These are phyloP conservation scores for Dugesia japonica DNA, from an alignment of 2,888 invertebrate genomes.

Conservation along the genomic window DNA sequence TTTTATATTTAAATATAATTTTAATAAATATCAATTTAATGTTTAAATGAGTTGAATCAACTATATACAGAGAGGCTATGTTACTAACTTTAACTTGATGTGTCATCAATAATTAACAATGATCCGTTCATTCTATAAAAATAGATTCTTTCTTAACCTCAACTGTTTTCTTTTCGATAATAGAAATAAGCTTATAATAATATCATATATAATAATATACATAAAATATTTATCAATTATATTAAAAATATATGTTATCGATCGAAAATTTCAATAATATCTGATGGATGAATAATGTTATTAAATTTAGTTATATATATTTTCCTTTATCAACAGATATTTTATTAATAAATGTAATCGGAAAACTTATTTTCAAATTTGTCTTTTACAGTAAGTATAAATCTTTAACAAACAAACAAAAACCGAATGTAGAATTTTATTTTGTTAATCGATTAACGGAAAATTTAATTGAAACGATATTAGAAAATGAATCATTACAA, in stretches of 20 bases:
- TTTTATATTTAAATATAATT: no score
- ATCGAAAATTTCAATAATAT: background rate
- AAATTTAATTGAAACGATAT: background rate
- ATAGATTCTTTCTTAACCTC: no score
- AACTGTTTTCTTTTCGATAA: no score
- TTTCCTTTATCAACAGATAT: background rate
- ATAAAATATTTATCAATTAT: no score
- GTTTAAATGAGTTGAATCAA: no score
- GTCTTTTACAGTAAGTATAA: background rate
- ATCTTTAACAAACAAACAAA: background rate
- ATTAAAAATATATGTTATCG: background rate
- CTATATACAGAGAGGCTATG: no score
- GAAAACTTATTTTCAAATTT: conserved; percentile 11
- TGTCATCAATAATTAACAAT: no score
- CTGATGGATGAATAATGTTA: conserved; percentile 20
- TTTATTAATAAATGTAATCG: background rate
- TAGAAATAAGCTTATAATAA: no score
- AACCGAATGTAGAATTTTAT: background rate
- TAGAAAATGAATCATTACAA: background rate
- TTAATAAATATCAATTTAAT: no score
- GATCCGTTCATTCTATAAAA: no score
- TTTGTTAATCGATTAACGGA: background rate
- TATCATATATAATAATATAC: no score
- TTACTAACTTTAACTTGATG: no score
- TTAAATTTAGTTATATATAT: conserved; percentile 5